Evolutionary conservation across 2,888 invertebrate genomes (phyloP).

Genomic region (Synanthedon andrenaeformis): DNA sequence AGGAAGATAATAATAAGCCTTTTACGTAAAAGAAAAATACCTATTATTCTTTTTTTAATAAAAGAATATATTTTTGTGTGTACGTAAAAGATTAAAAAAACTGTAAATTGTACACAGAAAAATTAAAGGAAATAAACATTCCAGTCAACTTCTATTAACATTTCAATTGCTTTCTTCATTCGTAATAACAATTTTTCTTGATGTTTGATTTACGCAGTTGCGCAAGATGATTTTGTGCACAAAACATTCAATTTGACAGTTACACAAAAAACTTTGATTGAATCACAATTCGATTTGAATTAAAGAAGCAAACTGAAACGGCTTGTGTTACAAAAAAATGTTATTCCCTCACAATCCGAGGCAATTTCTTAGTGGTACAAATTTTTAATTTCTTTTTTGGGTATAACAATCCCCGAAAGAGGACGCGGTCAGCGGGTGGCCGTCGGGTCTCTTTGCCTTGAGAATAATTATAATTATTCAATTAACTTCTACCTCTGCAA

Average conservation of each 20-base stretch:
- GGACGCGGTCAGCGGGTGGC: conserved; percentile 55
- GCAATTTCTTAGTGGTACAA: conserved; percentile 45
- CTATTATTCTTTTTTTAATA: no score
- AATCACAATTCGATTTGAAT: not conserved
- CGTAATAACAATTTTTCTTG: no score
- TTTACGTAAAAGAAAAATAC: no score
- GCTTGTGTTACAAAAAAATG: not conserved
- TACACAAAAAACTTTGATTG: not conserved
- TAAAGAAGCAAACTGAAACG: not conserved
- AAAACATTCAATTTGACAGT: not conserved
- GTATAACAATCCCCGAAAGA: conserved; percentile 54
- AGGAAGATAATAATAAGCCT: no score
- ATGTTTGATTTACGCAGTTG: no score
- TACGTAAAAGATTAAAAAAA: no score
- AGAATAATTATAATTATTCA: conserved; percentile 67
- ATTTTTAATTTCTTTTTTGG: conserved; percentile 65
- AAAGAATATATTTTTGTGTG: no score
- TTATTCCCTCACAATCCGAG: conserved; percentile 34
- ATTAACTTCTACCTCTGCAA: conserved; percentile 60
- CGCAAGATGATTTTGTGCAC: not conserved
- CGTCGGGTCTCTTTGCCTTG: conserved; percentile 51
- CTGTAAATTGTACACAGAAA: no score
- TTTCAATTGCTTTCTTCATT: no score
- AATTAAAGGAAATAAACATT: no score
- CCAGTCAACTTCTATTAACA: no score